Conservation (phyloP, 2,113 vertebrate genomes). For the Centrocercus urophasianus region DNA sequence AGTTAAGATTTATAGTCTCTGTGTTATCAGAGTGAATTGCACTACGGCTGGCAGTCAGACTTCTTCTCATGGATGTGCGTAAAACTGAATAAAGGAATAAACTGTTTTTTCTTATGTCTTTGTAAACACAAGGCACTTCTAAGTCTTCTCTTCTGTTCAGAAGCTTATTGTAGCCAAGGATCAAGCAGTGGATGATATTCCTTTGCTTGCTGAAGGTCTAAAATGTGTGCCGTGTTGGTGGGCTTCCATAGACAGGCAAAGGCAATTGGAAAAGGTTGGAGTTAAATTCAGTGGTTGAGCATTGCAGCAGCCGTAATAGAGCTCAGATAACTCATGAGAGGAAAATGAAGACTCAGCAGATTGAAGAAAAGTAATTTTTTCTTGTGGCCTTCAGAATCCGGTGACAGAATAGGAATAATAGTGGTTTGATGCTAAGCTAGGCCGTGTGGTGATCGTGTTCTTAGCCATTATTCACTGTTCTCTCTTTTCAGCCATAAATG, state of each 20-base stretch:
- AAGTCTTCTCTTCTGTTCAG: not conserved
- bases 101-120: constrained; percentile 32
- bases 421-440: not conserved
- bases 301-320: not conserved
- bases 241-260: not conserved
- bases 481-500: not conserved
- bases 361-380: not conserved
- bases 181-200: not conserved
- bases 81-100: constrained; percentile 29
- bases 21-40: constrained; percentile 79
- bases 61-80: constrained; percentile 72
- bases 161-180: not conserved
- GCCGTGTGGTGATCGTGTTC: not conserved
- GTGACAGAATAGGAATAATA: not conserved
- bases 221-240: not conserved
- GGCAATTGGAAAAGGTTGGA: not conserved
- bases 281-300: not conserved
- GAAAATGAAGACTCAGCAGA: not conserved
- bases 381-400: not conserved
- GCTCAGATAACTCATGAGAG: not conserved
- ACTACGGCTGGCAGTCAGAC: constrained; percentile 70
- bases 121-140: not conserved
- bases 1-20: constrained; percentile 82
- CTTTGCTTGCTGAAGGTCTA: not conserved
- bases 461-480: not conserved